Evolutionary conservation across 2,888 invertebrate species (phyloP).

Genomic region (Sepiola atlantica): DNA sequence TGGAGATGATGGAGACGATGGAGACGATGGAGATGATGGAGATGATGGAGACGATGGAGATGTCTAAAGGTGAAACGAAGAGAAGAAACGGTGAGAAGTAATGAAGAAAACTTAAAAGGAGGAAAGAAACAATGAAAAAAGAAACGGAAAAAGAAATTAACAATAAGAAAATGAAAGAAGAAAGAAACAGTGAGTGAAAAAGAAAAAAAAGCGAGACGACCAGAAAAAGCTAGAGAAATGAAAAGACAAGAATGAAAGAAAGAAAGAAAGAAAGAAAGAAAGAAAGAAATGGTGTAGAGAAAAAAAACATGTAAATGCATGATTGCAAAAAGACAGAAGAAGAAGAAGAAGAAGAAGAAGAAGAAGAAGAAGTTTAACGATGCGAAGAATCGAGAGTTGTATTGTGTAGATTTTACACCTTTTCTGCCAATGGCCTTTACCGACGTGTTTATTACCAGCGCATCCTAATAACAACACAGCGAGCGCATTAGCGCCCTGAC

Average conservation of each 20-base stretch:
- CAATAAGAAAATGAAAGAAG: not conserved
- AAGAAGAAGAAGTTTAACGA: not conserved
- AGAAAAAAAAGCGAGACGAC: not conserved
- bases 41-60: no score
- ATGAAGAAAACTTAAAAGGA: not conserved
- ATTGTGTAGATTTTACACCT: not conserved
- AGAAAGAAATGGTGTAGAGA: not conserved
- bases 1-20: no score
- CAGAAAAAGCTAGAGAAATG: not conserved
- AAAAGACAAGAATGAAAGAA: not conserved
- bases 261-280: not conserved
- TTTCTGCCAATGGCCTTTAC: not conserved
- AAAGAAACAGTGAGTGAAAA: not conserved
- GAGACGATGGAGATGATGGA: no score
- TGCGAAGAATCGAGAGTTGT: not conserved
- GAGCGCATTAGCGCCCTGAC: not conserved
- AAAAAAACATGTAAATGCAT: not conserved
- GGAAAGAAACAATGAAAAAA: not conserved
- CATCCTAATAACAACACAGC: not conserved
- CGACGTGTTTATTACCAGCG: not conserved
- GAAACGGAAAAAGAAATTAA: not conserved
- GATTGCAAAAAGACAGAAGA: not conserved
- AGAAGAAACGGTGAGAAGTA: not conserved
- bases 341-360: not conserved
- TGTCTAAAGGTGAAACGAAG: not conserved